Conservation (phyloP, 2,797 vertebrate genomes). For the Phataginus tricuspis region DNA sequence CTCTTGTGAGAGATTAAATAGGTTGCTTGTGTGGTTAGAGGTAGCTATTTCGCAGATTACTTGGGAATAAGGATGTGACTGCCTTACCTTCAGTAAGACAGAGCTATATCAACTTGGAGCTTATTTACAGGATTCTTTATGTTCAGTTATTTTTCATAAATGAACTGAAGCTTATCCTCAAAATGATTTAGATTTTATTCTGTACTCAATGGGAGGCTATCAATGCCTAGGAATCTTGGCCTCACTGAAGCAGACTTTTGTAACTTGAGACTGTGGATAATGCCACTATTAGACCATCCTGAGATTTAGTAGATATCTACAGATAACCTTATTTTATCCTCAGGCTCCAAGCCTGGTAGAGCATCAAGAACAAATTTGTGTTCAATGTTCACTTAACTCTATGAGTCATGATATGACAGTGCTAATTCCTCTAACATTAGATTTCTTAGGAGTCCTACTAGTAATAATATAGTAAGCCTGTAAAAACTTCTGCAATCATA, state of each 20-base stretch:
- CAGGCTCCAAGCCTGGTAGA: background rate
- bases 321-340: background rate
- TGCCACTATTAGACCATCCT: background rate
- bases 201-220: background rate
- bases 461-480: background rate
- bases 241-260: background rate
- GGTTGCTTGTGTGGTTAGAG: background rate
- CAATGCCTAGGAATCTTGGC: background rate
- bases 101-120: background rate
- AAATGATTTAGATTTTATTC: background rate
- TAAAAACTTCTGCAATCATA: background rate
- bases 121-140: background rate
- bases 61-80: background rate
- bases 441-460: background rate
- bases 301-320: constrained; percentile 1
- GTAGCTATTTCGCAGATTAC: background rate
- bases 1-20: background rate
- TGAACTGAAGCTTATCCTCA: background rate
- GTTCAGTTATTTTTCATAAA: background rate
- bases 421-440: background rate
- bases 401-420: background rate
- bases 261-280: background rate
- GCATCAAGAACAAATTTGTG: background rate
- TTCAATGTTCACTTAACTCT: background rate
- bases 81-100: background rate